phyloP scores from a whole-genome alignment of 2,113 vertebrate species.

The Stegostoma tigrinum region DNA sequence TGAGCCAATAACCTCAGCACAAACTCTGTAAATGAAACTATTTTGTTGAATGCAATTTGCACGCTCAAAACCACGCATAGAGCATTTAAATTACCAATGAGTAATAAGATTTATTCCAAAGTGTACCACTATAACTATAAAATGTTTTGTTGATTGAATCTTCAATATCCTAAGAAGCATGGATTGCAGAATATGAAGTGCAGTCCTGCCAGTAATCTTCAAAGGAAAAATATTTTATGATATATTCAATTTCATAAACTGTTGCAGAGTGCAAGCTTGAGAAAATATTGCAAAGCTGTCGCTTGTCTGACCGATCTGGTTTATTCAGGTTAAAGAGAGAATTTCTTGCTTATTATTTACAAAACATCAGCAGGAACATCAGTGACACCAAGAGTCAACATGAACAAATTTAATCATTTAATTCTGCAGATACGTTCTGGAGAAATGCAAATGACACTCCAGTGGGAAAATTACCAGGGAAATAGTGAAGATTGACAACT shows the following conservation, averaged over 20 bases:
- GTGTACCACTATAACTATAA: too few relatives aligned
- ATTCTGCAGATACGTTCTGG: background rate
- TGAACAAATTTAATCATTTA: background rate
- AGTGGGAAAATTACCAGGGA: background rate
- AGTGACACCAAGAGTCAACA: background rate
- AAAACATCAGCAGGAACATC: background rate
- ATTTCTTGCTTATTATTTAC: background rate
- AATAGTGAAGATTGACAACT: background rate
- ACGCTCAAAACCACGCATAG: background rate
- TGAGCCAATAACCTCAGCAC: background rate
- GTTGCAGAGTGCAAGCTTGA: too few relatives aligned
- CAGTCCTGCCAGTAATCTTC: background rate
- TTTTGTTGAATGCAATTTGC: background rate
- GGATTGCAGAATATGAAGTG: background rate
- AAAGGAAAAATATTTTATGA: background rate
- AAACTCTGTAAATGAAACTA: background rate
- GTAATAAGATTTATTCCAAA: slow-evolving; percentile 9
- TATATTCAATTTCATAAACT: background rate
- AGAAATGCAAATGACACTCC: background rate
- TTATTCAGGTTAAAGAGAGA: background rate
- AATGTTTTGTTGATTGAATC: background rate
- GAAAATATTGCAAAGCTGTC: background rate
- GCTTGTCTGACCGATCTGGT: too few relatives aligned
- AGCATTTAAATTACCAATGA: background rate
- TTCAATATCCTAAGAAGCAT: background rate